These are phyloP conservation scores for Phymastichus coffea DNA, from an alignment of 1,140 invertebrate genomes.

Conservation along the genomic window DNA sequence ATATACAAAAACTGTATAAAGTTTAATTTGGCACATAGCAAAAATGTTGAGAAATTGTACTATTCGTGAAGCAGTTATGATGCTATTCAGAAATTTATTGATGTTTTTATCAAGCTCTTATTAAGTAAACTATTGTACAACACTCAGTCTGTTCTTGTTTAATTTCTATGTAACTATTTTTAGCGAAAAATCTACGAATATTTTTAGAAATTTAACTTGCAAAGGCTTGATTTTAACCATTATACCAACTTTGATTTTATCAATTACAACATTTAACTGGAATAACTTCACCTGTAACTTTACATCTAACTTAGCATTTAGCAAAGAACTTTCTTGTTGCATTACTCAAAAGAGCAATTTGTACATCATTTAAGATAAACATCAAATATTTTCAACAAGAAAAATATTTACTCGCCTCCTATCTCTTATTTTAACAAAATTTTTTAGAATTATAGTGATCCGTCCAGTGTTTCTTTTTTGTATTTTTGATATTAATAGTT, in stretches of 20 bases:
- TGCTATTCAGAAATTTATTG: not conserved
- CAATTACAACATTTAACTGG: too few species aligned
- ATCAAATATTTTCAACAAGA: constrained; percentile 8
- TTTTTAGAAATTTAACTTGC: not conserved
- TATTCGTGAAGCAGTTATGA: too few species aligned
- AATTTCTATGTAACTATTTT: not conserved
- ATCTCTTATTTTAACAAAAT: constrained; percentile 19
- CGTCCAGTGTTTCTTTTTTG: constrained; percentile 27
- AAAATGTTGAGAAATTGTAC: not conserved
- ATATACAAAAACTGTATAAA: too few species aligned
- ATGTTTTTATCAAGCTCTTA: constrained; percentile 18
- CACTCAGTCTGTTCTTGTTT: constrained; percentile 5
- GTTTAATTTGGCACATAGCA: constrained; percentile 10
- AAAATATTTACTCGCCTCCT: too few species aligned
- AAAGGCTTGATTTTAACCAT: not conserved
- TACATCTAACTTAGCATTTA: not conserved
- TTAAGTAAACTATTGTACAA: not conserved
- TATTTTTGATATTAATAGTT: constrained; percentile 4
- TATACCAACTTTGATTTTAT: not conserved
- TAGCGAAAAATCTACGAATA: not conserved
- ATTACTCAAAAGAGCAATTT: constrained; percentile 15
- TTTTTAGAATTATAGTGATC: constrained; percentile 17
- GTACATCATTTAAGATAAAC: not conserved
- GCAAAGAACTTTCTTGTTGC: not conserved
- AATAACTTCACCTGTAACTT: not conserved